These are phyloP conservation scores for Meta bourneti DNA, from an alignment of 2,888 invertebrate genomes.

Conservation along the genomic window DNA sequence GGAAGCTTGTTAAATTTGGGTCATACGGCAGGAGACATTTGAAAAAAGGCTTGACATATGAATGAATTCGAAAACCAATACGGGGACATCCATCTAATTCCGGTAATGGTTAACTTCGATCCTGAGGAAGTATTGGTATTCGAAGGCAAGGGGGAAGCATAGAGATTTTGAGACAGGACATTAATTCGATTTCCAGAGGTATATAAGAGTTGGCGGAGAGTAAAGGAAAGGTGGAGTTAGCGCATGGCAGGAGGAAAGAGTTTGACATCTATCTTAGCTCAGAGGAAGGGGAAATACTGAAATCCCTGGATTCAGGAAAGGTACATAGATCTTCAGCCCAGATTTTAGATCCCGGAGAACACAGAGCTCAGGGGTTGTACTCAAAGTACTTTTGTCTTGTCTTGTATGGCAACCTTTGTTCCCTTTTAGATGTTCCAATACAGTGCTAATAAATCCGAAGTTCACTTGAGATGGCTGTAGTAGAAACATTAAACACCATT, in stretches of 20 bases:
- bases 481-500: no score
- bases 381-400: constrained; percentile 14
- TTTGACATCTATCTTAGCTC: constrained; percentile 75
- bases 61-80: constrained; percentile 43
- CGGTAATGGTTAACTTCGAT: constrained; percentile 62
- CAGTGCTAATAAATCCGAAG: no score
- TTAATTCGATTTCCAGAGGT: constrained; percentile 63
- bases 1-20: neutral
- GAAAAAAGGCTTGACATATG: constrained; percentile 10
- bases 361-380: constrained; percentile 15
- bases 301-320: constrained; percentile 72
- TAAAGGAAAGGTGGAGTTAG: constrained; percentile 72
- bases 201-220: constrained; percentile 15
- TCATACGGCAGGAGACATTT: constrained; percentile 3
- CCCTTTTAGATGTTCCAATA: no score
- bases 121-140: constrained; percentile 31
- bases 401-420: no score
- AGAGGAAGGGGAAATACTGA: constrained; percentile 61
- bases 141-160: neutral
- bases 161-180: constrained; percentile 55
- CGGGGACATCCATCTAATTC: constrained; percentile 45
- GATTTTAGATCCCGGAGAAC: constrained; percentile 64
- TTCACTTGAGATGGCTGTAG: no score
- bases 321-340: constrained; percentile 70
- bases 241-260: constrained; percentile 70